A percentile compares a stretch with the other conserved stretches of the same genome.
phyloP scores from a whole-genome alignment of 2,888 invertebrate genomes.

The Eumacrocentrus americanus region DNA sequence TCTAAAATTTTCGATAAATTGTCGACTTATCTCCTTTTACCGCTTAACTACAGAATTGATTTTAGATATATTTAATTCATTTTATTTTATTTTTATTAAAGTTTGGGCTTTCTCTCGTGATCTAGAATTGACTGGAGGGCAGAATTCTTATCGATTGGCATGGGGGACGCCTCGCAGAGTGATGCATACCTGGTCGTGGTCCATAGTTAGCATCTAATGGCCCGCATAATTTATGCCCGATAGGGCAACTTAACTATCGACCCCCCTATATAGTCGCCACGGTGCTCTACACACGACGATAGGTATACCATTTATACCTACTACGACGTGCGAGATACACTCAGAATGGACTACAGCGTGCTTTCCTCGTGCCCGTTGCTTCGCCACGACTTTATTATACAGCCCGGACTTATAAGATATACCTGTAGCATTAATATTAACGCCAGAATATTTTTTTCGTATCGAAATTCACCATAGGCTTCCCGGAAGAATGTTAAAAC shows the following conservation, averaged over 20 bases:
- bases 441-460: conserved; percentile 35
- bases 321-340: conserved; percentile 8
- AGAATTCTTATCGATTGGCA: neutral
- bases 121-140: neutral
- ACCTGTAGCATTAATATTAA: conserved; percentile 53
- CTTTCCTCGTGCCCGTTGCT: conserved; percentile 16
- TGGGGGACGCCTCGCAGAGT: conserved; percentile 34
- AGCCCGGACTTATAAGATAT: conserved; percentile 37
- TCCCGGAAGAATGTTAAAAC: conserved; percentile 31
- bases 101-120: neutral
- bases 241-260: conserved; percentile 44
- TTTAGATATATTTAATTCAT: no score
- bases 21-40: no score
- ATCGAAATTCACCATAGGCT: conserved; percentile 12
- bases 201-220: conserved; percentile 53
- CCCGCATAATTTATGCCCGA: conserved; percentile 54
- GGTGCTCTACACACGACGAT: conserved; percentile 6
- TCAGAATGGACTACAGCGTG: neutral
- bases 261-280: conserved; percentile 12
- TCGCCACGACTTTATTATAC: conserved; percentile 52
- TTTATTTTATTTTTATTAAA: no score
- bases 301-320: neutral
- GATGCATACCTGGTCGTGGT: conserved; percentile 47
- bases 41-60: no score
- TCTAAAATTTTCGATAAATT: no score